Evolutionary conservation across 2,888 invertebrate genomes (phyloP).

Genomic region (Heliconius aoede): DNA sequence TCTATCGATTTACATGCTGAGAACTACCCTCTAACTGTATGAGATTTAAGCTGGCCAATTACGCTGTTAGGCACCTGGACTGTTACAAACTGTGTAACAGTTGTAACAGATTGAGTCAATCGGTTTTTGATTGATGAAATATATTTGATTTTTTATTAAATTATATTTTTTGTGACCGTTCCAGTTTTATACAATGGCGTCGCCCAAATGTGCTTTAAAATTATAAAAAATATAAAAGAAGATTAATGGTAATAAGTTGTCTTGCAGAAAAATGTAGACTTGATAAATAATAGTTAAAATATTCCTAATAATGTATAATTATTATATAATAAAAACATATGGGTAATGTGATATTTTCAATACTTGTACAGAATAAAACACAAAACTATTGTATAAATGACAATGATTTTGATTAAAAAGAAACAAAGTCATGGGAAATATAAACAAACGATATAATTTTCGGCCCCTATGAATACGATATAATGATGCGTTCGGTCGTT

Average conservation of each 20-base stretch:
- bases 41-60: constrained; percentile 43
- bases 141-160: neutral
- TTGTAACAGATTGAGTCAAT: constrained; percentile 5
- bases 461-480: constrained; percentile 74
- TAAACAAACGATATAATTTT: constrained; percentile 77
- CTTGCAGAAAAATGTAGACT: neutral
- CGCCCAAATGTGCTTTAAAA: too few relatives aligned
- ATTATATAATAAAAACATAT: neutral
- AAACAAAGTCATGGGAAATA: constrained; percentile 70
- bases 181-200: neutral
- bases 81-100: constrained; percentile 16
- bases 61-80: constrained; percentile 45
- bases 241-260: neutral
- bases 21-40: constrained; percentile 59
- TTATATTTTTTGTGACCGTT: neutral
- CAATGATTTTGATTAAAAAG: neutral
- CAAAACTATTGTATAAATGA: neutral
- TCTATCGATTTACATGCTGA: constrained; percentile 68
- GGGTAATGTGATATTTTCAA: too few relatives aligned
- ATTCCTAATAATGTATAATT: neutral
- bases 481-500: constrained; percentile 75
- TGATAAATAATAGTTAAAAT: neutral
- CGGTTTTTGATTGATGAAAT: neutral
- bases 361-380: neutral
- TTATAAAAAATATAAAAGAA: too few relatives aligned